A percentile compares a stretch with the other conserved stretches of the same genome.
Conservation (phyloP, 2,888 invertebrate species). For the Thera britannica region DNA sequence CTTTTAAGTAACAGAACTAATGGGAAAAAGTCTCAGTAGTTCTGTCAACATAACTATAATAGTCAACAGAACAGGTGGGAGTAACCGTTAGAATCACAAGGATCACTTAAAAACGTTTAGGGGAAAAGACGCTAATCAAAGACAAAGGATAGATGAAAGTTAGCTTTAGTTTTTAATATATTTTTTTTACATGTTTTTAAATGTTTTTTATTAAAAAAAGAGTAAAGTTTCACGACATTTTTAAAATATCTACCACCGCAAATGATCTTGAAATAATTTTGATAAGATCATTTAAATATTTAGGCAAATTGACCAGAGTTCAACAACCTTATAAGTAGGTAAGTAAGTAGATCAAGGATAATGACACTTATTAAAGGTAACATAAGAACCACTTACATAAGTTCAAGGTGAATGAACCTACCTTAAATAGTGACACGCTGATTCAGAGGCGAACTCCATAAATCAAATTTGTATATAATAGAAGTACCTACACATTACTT, state of each 20-base stretch:
- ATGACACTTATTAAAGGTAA: slow-evolving; percentile 5
- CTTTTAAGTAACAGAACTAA: no score
- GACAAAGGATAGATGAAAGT: no score
- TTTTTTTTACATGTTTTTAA: no score
- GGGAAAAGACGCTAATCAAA: no score
- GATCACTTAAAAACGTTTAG: no score
- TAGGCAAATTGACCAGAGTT: slow-evolving; percentile 22
- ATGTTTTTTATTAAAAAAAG: neutral
- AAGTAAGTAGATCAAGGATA: slow-evolving; percentile 36
- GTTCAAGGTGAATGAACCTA: slow-evolving; percentile 10
- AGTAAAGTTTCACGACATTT: neutral
- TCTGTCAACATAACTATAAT: no score
- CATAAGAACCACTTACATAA: slow-evolving; percentile 11
- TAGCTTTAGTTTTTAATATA: no score
- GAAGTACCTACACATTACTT: no score
- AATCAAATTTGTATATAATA: no score
- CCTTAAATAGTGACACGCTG: neutral
- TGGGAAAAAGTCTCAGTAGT: no score
- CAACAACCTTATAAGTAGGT: slow-evolving; percentile 31
- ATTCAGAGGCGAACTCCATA: neutral
- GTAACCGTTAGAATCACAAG: no score
- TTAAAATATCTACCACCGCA: neutral
- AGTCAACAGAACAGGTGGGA: no score
- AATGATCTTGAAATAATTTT: slow-evolving; percentile 29
- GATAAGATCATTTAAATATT: slow-evolving; percentile 29